Conservation (phyloP, 2,113 vertebrate genomes). For the Manacus vitellinus region DNA sequence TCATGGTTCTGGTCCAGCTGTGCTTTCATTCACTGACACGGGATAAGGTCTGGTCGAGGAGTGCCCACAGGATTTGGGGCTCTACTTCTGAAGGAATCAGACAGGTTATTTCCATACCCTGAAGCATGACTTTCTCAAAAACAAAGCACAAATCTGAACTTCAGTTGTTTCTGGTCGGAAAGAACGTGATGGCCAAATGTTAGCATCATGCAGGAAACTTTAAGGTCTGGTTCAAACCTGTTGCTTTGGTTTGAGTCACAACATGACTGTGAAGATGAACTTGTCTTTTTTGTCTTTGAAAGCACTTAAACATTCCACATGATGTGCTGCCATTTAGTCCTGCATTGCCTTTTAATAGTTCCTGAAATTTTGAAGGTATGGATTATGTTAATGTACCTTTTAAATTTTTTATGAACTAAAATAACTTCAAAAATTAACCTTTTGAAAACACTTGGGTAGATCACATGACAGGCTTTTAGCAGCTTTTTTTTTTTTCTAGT, state of each 20-base stretch:
- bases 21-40: fast-evolving
- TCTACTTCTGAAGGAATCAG: not conserved
- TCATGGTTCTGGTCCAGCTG: not conserved
- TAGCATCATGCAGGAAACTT: not conserved
- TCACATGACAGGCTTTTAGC: not conserved
- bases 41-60: not conserved
- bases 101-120: not conserved
- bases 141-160: not conserved
- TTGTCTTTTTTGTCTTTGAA: conserved; percentile 13
- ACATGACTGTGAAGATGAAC: not conserved
- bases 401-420: conserved; percentile 54
- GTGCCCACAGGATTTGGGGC: fast-evolving
- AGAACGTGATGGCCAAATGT: not conserved
- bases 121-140: not conserved
- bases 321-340: not conserved
- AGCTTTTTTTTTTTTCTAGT: not conserved
- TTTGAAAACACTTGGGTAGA: conserved; percentile 26
- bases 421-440: conserved; percentile 51
- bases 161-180: not conserved
- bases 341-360: not conserved
- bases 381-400: conserved; percentile 56
- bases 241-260: not conserved
- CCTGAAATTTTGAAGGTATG: conserved; percentile 33
- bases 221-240: not conserved
- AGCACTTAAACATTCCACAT: not conserved